phyloP scores from a whole-genome alignment of 2,888 invertebrate genomes.

The Dryococelus australis region DNA sequence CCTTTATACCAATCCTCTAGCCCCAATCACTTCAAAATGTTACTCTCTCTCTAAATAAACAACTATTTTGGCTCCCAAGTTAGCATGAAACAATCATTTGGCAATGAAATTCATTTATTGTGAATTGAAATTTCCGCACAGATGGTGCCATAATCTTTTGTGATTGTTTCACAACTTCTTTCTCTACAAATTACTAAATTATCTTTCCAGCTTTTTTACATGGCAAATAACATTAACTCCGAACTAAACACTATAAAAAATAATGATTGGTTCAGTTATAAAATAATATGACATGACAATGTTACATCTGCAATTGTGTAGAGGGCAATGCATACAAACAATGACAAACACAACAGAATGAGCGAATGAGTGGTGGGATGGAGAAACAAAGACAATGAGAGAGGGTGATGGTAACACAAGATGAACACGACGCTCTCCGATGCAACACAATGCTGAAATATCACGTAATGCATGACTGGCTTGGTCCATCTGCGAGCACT shows the following conservation, averaged over 20 bases:
- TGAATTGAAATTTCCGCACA: no score
- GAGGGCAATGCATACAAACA: constrained; percentile 11
- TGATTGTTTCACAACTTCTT: no score
- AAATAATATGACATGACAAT: not conserved
- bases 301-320: constrained; percentile 1
- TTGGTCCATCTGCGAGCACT: not conserved
- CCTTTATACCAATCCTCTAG: no score
- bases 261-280: not conserved
- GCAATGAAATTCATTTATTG: no score
- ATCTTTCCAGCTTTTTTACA: not conserved
- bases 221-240: not conserved
- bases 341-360: not conserved
- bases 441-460: not conserved
- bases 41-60: no score
- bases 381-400: not conserved
- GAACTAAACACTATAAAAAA: not conserved
- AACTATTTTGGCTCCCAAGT: no score
- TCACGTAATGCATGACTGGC: not conserved
- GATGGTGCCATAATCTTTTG: no score
- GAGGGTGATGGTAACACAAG: not conserved
- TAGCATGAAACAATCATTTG: no score
- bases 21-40: no score
- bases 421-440: not conserved
- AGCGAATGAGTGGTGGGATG: not conserved
- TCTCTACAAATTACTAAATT: not conserved